Base-by-base conservation (phyloP, 2,888 invertebrate species). In the Agonopterix heracliana region DNA sequence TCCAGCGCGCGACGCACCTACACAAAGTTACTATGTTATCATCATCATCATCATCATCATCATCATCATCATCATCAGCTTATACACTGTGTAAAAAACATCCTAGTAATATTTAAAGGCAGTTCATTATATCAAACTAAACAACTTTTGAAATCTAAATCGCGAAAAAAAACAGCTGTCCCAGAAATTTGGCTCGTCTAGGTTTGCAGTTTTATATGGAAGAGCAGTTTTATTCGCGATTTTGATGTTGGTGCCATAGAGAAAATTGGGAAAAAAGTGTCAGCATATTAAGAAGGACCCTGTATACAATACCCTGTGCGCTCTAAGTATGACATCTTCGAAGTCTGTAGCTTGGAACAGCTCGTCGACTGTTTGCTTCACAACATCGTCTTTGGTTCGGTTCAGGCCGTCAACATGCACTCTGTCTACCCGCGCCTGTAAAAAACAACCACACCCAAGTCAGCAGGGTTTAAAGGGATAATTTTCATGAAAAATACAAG, bases 351-450 rank as follows among this genome's bases (percentile, higher is more conserved):
- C 95, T 57, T 92, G 91, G 78, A 98, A 97, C 12, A 99, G 87
- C 8, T 95, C 95, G 49, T 92, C 89, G 0, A 98, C 93, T 34
- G 95, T 94, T 62, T 92, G 91, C 59, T 91, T 89, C 36, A 98
- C 89, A 59, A 98, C 92, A 69, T 98, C 98, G 75, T 97, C 95
- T 77, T 96, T 96, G 1, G 98, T 98, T 52, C 97, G 89, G 40
- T 85, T 89, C 11, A 98, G 78, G 0, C 98, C 98, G 68, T 96
- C 95, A 45, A 98, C 91, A 62, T 95, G 93, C 34, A 98, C 92
- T 59, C 92, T 91, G 71, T 97, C 96, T 1, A 98, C 97, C 47
- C 95, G 90, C 0, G 95, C 96, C 93, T 93, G 71, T 12, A 75
- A 78, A 14, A n/a, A n/a, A n/a, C 1, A 44, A 11, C 34, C n/a